Conservation (phyloP, 2,113 vertebrate species). For the Rhizomys pruinosus region DNA sequence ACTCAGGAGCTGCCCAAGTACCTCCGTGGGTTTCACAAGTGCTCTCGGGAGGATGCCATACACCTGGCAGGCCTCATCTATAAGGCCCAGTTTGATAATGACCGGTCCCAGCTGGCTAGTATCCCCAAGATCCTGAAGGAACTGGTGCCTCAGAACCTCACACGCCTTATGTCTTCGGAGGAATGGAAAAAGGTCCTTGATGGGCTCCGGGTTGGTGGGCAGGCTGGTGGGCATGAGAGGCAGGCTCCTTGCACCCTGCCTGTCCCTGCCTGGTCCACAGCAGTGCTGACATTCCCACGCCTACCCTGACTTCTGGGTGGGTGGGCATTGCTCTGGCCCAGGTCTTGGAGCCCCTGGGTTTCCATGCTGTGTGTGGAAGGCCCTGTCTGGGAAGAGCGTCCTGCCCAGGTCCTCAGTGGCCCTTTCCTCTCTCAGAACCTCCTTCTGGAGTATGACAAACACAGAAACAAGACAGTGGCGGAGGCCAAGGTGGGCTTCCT, state of each 20-base stretch:
- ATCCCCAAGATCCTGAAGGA: constrained; percentile 93
- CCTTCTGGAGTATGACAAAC: constrained; percentile 87
- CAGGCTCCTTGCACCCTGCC: accelerated
- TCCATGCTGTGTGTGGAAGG: background rate
- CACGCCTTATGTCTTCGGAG: constrained; percentile 90
- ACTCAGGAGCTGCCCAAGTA: constrained; percentile 96
- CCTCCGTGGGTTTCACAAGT: constrained; percentile 94
- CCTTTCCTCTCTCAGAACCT: constrained; percentile 83
- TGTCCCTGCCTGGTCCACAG: accelerated
- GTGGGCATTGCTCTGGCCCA: accelerated
- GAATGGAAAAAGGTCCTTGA: constrained; percentile 95
- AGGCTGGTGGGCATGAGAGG: background rate
- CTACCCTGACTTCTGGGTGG: too few relatives aligned
- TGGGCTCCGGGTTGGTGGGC: background rate
- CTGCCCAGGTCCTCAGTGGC: background rate
- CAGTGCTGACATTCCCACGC: background rate
- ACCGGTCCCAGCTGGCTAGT: constrained; percentile 87
- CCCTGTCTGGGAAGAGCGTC: background rate
- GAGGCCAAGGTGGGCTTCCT: constrained; percentile 94
- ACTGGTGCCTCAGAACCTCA: constrained; percentile 92
- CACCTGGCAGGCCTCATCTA: constrained; percentile 93
- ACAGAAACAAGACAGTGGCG: constrained; percentile 87
- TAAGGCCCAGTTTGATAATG: constrained; percentile 87
- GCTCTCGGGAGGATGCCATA: constrained; percentile 91
- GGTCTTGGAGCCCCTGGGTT: background rate